These are phyloP conservation scores for Procambarus virginalis DNA, from an alignment of 1,140 invertebrate genomes.

Conservation along the genomic window DNA sequence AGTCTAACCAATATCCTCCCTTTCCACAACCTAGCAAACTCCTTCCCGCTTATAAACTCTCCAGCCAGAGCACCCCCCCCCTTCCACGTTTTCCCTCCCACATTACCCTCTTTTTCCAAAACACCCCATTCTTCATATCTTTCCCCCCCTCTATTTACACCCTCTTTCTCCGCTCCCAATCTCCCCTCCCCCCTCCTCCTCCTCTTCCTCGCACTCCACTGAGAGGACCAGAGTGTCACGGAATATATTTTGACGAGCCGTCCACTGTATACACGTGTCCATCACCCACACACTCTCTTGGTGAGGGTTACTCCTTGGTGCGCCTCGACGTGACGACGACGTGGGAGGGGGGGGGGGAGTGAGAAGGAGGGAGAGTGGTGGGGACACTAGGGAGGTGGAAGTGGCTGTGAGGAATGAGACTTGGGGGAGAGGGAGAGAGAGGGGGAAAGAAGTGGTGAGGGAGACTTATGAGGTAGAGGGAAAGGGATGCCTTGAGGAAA, in stretches of 20 bases:
- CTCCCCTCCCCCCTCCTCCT: background rate
- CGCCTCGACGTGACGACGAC: no score
- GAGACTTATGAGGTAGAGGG: no score
- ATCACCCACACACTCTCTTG: background rate
- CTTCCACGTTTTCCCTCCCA: background rate
- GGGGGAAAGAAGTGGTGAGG: no score
- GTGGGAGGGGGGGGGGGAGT: no score
- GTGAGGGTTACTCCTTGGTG: background rate
- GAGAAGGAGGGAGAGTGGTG: no score
- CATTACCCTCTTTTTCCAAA: conserved; percentile 10
- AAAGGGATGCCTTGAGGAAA: no score
- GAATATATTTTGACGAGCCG: background rate
- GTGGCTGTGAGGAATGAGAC: no score
- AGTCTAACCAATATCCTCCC: background rate
- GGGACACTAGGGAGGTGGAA: no score
- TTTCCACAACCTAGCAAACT: background rate
- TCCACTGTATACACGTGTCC: background rate
- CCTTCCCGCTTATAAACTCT: background rate
- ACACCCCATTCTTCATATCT: conserved; percentile 1
- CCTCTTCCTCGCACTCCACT: background rate
- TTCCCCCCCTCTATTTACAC: background rate
- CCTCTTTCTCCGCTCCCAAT: background rate
- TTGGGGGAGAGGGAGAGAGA: no score
- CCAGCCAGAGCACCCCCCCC: background rate
- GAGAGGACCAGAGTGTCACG: background rate